A percentile compares a stretch with the other conserved stretches of the same genome.
Conservation (phyloP, 1,140 invertebrate species). For the Drosophila yakuba region DNA sequence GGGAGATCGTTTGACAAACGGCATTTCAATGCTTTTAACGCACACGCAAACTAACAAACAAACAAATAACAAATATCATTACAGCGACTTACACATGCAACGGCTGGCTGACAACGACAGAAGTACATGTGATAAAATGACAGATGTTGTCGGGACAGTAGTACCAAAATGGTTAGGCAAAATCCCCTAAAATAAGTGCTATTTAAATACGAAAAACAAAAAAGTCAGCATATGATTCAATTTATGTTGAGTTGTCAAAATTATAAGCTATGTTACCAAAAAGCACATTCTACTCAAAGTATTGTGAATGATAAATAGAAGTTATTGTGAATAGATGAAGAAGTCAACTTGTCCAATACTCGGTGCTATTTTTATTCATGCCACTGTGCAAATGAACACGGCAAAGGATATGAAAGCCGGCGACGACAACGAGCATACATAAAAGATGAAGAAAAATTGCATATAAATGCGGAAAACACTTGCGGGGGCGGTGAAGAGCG, state of each 20-base stretch:
- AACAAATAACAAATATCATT: slow-evolving; percentile 75
- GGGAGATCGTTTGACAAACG: slow-evolving; percentile 57
- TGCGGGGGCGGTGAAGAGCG: slow-evolving; percentile 5
- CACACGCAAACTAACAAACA: slow-evolving; percentile 64
- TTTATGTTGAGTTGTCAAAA: too few relatives aligned
- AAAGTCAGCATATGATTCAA: too few relatives aligned
- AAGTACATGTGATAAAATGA: slow-evolving; percentile 23
- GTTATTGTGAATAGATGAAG: too few relatives aligned
- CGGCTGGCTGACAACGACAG: slow-evolving; percentile 66
- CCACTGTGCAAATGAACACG: slow-evolving; percentile 49
- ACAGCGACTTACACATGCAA: slow-evolving; percentile 79
- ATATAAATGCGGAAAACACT: slow-evolving; percentile 71
- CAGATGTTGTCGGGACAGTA: neutral
- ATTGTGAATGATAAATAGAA: too few relatives aligned
- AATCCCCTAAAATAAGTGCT: too few relatives aligned
- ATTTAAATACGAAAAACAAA: too few relatives aligned
- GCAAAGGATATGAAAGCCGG: slow-evolving; percentile 77
- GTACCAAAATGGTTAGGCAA: neutral
- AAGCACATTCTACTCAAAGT: too few relatives aligned
- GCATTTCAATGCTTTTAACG: slow-evolving; percentile 78
- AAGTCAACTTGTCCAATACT: too few relatives aligned
- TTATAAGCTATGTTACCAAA: too few relatives aligned
- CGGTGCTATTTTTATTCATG: neutral
- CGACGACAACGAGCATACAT: slow-evolving; percentile 75
- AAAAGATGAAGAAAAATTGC: slow-evolving; percentile 82